Percentiles rank a stretch among this genome's conserved stretches.
Evolutionary conservation across 2,888 invertebrate species (phyloP).

Genomic region (Microchrysa polita): DNA sequence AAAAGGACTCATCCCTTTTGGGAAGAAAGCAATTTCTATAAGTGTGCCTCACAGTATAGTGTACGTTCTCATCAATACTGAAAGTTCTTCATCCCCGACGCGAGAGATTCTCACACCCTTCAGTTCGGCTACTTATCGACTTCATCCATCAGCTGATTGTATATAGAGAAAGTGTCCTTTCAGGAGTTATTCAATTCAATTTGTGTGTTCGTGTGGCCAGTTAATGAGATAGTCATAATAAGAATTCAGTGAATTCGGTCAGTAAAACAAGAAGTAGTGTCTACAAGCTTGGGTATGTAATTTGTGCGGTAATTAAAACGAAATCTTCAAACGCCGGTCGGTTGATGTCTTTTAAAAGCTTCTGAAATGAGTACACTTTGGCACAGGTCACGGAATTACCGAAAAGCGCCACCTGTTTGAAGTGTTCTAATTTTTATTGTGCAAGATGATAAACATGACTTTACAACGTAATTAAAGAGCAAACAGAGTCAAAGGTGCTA

Average conservation of each 20-base stretch:
- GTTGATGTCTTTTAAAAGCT: background rate
- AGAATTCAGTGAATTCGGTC: no score
- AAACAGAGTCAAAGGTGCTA: background rate
- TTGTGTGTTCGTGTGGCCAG: no score
- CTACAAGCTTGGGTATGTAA: no score
- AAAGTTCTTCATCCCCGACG: no score
- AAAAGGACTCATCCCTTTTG: no score
- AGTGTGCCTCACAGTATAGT: constrained; percentile 1
- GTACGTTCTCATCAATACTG: background rate
- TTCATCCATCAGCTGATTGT: no score
- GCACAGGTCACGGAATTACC: background rate
- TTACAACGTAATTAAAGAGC: background rate
- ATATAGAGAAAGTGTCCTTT: no score
- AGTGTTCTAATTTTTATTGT: background rate
- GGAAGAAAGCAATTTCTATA: background rate
- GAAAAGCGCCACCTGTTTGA: constrained; percentile 3
- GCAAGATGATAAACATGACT: background rate
- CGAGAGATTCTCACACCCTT: no score
- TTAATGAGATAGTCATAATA: no score
- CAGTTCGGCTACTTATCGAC: no score
- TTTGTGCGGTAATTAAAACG: background rate
- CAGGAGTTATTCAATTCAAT: no score
- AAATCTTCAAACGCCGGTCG: background rate
- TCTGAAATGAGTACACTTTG: background rate
- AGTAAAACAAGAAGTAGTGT: no score